Evolutionary conservation across 2,888 invertebrate species (phyloP), one percentile per base, ranked within the genome.

Genomic region (Spisula subtruncata): DNA sequence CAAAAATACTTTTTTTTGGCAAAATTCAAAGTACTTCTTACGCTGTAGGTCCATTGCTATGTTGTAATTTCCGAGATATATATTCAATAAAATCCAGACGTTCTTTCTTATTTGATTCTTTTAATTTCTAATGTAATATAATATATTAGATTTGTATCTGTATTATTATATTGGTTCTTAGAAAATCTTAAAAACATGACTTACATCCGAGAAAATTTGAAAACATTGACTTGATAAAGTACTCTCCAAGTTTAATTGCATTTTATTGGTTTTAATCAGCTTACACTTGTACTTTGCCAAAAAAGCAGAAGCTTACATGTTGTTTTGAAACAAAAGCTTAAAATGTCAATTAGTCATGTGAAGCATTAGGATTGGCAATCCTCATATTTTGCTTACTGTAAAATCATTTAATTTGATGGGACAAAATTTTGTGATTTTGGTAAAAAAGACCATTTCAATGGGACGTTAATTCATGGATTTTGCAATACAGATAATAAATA

Each of bases 241-340:
- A 51, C 51, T 51, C 16, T 51, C 51, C 60, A 6, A 25, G 60
- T 25, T n/a, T 56, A 20, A 56, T 6, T 20, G 20, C 56, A n/a
- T 56, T 56, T 56, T 20, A 56, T 14, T 56, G n/a, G 56, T 56
- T 66, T 66, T 66, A 66, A 66, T 66, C 60, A n/a, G 60, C 60
- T 66, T 66, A 25, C 25, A 66, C 8, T 4, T 4, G 1, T n/a
- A n/a, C n/a, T n/a, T n/a, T n/a, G n/a, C 5, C 1, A n/a, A 60
- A 66, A 66, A 25, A 25, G 60, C 20, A 25, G 25, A 66, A 25
- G 60, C 25, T n/a, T 25, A 18, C 56, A 25, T n/a, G n/a, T 25
- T 51, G 51, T 66, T n/a, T 56, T 25, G 25, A 66, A 66, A 12
- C 2, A 66, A 66, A 25, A 25, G 25, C 25, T 66, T 4, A 25